Percentiles rank a stretch among this genome's conserved stretches.
phyloP scores from a whole-genome alignment of 2,797 vertebrate genomes.

The Peromyscus melanophrys region DNA sequence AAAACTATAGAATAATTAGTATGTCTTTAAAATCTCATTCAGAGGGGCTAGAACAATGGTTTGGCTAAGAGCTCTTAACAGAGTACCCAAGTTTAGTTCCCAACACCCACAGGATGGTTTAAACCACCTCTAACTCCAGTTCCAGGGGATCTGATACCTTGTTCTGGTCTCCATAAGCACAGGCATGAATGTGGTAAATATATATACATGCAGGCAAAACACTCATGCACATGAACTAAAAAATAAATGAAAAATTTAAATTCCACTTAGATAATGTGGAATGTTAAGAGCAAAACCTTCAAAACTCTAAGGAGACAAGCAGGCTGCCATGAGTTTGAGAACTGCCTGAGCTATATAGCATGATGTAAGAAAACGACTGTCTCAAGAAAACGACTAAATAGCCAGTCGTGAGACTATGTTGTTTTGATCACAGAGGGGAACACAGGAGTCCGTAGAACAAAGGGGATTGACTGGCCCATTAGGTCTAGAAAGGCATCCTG shows the following conservation, averaged over 20 bases:
- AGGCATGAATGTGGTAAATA: background rate
- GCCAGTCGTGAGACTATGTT: background rate
- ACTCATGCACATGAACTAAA: background rate
- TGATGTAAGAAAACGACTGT: background rate
- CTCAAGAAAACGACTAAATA: background rate
- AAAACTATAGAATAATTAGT: background rate
- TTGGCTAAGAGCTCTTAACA: background rate
- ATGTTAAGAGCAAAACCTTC: background rate
- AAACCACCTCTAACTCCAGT: background rate
- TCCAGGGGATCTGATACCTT: background rate
- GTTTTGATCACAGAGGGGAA: background rate
- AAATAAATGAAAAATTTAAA: conserved; percentile 10
- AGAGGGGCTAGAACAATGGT: background rate
- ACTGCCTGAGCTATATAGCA: background rate
- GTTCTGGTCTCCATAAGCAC: background rate
- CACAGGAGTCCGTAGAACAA: background rate
- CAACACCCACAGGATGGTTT: background rate
- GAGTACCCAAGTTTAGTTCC: background rate
- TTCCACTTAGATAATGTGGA: background rate
- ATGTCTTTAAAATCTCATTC: conserved; percentile 25
- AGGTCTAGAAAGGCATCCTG: background rate
- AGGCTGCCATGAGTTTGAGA: background rate
- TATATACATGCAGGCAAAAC: background rate
- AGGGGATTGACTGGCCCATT: background rate
- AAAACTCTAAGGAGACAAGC: background rate